Evolutionary conservation across 2,797 vertebrate genomes (phyloP), one percentile per base, ranked within the genome.

Genomic region (Simalia tracyae): DNA sequence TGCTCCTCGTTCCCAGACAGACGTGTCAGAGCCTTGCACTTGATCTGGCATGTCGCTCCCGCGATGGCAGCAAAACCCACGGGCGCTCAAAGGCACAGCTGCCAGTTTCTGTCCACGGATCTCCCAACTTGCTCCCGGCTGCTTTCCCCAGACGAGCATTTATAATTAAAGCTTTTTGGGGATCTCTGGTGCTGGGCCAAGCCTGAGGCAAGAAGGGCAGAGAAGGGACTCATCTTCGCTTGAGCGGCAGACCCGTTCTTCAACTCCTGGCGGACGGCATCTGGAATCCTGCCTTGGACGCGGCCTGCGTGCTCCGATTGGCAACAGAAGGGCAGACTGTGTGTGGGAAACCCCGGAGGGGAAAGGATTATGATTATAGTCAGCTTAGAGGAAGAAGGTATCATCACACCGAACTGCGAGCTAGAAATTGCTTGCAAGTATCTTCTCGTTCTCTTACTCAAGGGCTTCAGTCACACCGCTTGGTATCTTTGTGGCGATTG

Each of bases 291-390:
- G 8, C 15, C 14, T 56, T 4, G 3, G 42, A 87, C 11, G 5
- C 2, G 6, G n/a, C 60, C 64, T 17, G 24, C 91, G 1, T 54
- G 60, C 72, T 88, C 10, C 9, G 91, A 64, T 92, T 19, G 63
- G 72, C n/a, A 84, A 59, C 61, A 42, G 54, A 42, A 24, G 22
- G 50, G 46, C 72, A 84, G 46, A 22, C 68, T 89, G 72, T 84
- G 87, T 89, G 72, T 89, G 91, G 59, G 87, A 92, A 89, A 84
- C 8, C 61, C 91, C 72, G 4, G 57, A 26, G 64, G 68, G 36
- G 14, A 9, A n/a, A 36, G 2, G 2, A 8, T 81, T 60, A 9
- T 28, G 4, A 14, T 61, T 14, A 2, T 31, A 54, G 59, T 31
- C 17, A 1, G 28, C 19, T 9, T 26, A 28, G 64, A n/a, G 59